A percentile compares a stretch with the other conserved stretches of the same genome.
phyloP scores from a whole-genome alignment of 2,888 invertebrate genomes.

The Catotricha subobsoleta region DNA sequence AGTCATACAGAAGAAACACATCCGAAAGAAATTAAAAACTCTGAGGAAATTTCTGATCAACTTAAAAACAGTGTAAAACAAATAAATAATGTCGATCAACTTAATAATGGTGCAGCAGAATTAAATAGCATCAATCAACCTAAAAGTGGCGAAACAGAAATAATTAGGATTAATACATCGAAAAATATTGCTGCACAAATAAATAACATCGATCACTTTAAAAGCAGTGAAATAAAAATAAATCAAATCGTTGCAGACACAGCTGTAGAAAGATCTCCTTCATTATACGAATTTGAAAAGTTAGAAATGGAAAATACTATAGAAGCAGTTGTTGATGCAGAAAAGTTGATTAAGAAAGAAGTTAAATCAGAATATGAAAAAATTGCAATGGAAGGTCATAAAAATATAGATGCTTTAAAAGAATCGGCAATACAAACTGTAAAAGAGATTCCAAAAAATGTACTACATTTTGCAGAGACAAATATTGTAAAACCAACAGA shows the following conservation, averaged over 20 bases:
- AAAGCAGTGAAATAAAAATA: not conserved
- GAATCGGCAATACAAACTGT: not conserved
- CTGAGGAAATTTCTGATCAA: no score
- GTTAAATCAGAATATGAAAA: no score
- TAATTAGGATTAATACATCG: not conserved
- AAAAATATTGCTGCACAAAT: not conserved
- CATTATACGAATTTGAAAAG: not conserved
- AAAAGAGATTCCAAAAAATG: conserved; percentile 2
- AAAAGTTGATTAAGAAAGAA: no score
- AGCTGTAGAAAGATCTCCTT: not conserved
- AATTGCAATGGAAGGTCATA: not conserved
- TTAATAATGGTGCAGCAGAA: no score
- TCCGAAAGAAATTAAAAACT: no score
- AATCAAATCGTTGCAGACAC: not conserved
- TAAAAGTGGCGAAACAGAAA: not conserved
- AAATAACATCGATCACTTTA: not conserved
- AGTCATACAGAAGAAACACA: not conserved
- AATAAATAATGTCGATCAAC: no score
- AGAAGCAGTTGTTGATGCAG: not conserved
- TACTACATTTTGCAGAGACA: not conserved
- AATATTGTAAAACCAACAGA: not conserved
- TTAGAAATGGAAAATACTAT: conserved; percentile 1
- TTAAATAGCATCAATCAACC: no score
- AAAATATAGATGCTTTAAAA: not conserved
- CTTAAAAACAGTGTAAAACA: not conserved